Conservation (phyloP, 2,888 invertebrate species). For the Nemoura dubitans region DNA sequence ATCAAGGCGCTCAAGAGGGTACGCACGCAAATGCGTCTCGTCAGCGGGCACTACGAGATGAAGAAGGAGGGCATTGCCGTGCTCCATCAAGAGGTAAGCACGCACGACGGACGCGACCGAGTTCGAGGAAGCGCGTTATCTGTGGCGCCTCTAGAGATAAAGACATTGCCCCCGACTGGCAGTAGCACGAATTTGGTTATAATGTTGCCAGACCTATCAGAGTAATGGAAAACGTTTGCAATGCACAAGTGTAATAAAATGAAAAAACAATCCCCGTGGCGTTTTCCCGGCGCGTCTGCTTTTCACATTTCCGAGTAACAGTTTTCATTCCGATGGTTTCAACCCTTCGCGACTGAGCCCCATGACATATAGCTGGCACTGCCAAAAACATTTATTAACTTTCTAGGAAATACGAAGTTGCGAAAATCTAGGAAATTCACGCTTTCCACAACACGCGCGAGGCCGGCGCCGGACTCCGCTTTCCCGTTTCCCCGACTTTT, state of each 20-base stretch:
- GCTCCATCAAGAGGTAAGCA: constrained; percentile 58
- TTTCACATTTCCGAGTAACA: neutral
- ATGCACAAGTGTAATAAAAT: neutral
- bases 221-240: neutral
- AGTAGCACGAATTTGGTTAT: neutral
- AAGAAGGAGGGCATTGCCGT: constrained; percentile 57
- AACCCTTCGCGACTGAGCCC: neutral
- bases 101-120: neutral
- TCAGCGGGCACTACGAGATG: constrained; percentile 58
- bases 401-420: neutral
- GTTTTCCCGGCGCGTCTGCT: neutral
- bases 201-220: neutral
- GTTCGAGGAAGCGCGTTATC: neutral
- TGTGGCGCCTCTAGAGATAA: neutral
- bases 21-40: constrained; percentile 58
- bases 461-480: too few species aligned
- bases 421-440: neutral
- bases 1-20: constrained; percentile 56
- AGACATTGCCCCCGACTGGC: neutral
- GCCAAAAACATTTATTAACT: constrained; percentile 12
- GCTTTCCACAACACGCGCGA: neutral
- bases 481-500: neutral
- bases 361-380: neutral
- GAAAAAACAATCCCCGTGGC: neutral
- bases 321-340: neutral